Percentiles rank a stretch among this genome's conserved stretches.
Evolutionary conservation across 2,888 invertebrate genomes (phyloP).

Genomic region (Dermolepida albohirtum): DNA sequence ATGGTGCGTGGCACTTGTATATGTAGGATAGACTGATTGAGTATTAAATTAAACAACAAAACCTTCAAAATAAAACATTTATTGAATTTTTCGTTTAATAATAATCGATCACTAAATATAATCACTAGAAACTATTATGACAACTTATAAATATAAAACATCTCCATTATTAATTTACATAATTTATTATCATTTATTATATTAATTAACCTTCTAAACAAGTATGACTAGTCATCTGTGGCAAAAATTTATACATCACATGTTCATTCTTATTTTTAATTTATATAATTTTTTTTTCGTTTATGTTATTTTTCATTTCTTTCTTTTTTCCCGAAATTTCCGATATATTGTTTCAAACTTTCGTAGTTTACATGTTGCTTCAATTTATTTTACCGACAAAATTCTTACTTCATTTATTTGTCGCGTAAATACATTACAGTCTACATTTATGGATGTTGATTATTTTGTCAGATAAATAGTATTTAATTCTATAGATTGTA

Average conservation of each 20-base stretch:
- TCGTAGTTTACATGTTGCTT: not conserved
- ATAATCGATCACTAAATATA: constrained; percentile 28
- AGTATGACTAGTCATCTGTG: constrained; percentile 35
- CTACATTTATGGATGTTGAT: too few species aligned
- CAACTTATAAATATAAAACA: constrained; percentile 44
- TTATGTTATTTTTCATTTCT: not conserved
- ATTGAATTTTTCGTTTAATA: constrained; percentile 20
- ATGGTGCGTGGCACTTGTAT: too few species aligned
- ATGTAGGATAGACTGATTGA: too few species aligned
- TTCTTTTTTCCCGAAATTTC: not conserved
- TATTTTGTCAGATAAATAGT: too few species aligned
- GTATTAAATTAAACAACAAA: not conserved
- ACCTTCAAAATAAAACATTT: constrained; percentile 35
- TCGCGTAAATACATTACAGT: constrained; percentile 4
- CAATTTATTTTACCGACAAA: not conserved
- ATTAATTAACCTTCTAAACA: constrained; percentile 27
- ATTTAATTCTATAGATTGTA: not conserved
- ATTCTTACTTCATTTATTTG: too few species aligned
- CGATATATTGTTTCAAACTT: not conserved
- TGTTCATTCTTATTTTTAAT: constrained; percentile 8
- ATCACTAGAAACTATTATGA: constrained; percentile 14
- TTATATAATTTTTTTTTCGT: not conserved
- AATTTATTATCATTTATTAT: constrained; percentile 10
- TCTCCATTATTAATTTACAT: constrained; percentile 27
- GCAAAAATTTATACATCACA: constrained; percentile 33